These are phyloP conservation scores for Ammospiza nelsoni DNA, from an alignment of 2,113 vertebrate genomes.

Conservation along the genomic window DNA sequence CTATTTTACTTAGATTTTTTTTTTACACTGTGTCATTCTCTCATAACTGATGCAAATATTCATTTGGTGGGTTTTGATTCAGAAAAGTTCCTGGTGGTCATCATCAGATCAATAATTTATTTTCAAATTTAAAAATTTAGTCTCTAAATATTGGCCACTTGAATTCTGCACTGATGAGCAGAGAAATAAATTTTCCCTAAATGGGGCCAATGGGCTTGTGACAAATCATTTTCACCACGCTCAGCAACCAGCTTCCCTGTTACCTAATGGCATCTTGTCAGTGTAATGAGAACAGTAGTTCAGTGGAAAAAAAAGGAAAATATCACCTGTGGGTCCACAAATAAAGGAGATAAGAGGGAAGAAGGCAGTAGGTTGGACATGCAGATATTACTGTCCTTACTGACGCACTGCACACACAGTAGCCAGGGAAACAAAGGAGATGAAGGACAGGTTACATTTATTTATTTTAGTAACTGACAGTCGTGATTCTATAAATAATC, in stretches of 20 bases:
- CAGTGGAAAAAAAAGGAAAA: background rate
- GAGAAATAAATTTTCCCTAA: background rate
- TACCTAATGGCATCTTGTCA: background rate
- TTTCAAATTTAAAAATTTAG: background rate
- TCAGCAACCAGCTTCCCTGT: background rate
- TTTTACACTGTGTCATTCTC: background rate
- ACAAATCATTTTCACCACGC: background rate
- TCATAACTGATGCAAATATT: background rate
- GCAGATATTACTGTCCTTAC: background rate
- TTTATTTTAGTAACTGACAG: background rate
- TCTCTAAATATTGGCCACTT: background rate
- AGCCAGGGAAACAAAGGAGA: constrained; percentile 32
- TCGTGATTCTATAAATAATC: background rate
- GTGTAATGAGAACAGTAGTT: background rate
- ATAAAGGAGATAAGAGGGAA: background rate
- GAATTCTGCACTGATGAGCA: background rate
- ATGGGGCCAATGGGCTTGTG: background rate
- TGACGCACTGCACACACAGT: background rate
- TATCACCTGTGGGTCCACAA: background rate
- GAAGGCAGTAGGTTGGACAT: background rate
- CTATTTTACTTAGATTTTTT: background rate
- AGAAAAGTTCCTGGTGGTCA: background rate
- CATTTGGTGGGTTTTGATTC: background rate
- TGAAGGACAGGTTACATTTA: background rate
- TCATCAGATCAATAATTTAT: background rate